A percentile compares a stretch with the other conserved stretches of the same genome.
Conservation (phyloP, 1,140 invertebrate genomes). For the Reticulitermes speratus region DNA sequence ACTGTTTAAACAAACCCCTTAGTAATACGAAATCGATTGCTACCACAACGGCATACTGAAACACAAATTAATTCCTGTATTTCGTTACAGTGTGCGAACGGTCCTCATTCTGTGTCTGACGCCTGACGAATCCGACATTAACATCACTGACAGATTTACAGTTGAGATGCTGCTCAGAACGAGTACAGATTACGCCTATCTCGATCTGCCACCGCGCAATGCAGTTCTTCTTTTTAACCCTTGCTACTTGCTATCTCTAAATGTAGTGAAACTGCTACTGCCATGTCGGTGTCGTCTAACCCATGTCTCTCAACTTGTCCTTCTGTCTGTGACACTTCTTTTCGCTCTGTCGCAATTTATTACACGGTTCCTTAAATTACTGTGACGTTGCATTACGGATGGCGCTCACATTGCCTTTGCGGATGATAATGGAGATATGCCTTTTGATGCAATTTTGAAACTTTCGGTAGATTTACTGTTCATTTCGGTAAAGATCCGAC, state of each 20-base stretch:
- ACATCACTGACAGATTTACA: constrained; percentile 1
- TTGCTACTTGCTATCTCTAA: not conserved
- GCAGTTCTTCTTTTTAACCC: not conserved
- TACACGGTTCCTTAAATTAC: not conserved
- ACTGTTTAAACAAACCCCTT: too few relatives aligned
- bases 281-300: not conserved
- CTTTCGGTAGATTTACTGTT: too few relatives aligned
- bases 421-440: too few relatives aligned
- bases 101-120: not conserved
- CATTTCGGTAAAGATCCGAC: too few relatives aligned
- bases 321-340: constrained; percentile 5
- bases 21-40: too few relatives aligned
- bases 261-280: not conserved
- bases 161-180: not conserved
- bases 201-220: not conserved
- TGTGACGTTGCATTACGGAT: not conserved
- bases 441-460: too few relatives aligned
- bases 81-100: not conserved
- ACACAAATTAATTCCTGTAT: too few relatives aligned
- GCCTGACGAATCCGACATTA: not conserved
- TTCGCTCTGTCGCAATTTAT: not conserved
- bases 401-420: too few relatives aligned
- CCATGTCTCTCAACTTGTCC: not conserved
- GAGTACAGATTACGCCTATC: not conserved
- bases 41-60: too few relatives aligned